phyloP scores from a whole-genome alignment of 2,113 vertebrate genomes.

The Corynorhinus townsendii region DNA sequence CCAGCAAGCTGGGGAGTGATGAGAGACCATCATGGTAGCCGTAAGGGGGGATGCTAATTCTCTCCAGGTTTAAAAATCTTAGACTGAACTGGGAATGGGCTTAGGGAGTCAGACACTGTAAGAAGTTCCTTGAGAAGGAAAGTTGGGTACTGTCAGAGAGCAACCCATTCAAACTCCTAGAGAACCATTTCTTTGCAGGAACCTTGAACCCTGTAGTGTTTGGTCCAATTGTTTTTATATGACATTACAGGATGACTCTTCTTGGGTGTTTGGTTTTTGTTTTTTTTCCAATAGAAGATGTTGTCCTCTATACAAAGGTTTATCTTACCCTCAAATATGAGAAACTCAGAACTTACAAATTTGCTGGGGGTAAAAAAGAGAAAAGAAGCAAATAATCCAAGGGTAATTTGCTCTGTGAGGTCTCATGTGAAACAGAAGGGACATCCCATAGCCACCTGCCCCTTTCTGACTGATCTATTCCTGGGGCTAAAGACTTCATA shows the following conservation, averaged over 20 bases:
- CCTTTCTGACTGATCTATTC: neutral
- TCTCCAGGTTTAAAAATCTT: neutral
- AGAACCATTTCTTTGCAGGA: neutral
- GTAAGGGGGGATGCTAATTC: neutral
- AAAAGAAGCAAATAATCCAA: neutral
- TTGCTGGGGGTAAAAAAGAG: neutral
- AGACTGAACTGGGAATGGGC: neutral
- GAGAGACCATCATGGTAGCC: neutral
- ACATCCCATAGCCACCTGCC: neutral
- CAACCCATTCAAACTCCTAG: neutral
- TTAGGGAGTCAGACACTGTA: neutral
- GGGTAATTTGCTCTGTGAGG: neutral
- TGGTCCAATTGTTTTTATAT: neutral
- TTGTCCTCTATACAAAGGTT: neutral
- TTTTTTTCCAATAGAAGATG: neutral
- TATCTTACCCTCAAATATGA: neutral
- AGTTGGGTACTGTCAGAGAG: neutral
- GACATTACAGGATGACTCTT: neutral
- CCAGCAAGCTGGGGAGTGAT: neutral
- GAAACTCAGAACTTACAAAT: neutral
- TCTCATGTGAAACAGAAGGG: neutral
- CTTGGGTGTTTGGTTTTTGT: too few relatives aligned
- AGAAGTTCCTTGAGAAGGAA: neutral
- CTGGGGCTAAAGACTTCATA: neutral
- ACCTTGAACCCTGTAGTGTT: neutral